phyloP scores from a whole-genome alignment of 2,888 invertebrate species.

The Phalera bucephala region DNA sequence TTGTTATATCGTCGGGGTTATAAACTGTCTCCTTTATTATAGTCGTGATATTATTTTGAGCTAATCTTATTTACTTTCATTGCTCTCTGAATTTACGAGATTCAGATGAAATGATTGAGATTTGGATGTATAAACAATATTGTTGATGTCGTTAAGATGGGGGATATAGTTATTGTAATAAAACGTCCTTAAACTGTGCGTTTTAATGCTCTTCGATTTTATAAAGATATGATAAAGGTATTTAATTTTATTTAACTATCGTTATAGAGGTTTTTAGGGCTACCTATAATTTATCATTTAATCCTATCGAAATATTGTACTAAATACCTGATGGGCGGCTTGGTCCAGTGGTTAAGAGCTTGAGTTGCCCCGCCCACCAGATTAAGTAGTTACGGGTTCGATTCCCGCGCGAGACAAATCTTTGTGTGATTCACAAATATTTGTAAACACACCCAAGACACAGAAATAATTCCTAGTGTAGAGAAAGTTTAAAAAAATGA shows the following conservation, averaged over 20 bases:
- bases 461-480: too few relatives aligned
- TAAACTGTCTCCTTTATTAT: conserved; percentile 31
- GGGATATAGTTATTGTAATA: conserved; percentile 14
- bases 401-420: too few relatives aligned
- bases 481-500: too few relatives aligned
- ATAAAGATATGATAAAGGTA: conserved; percentile 7
- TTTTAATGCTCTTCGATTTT: conserved; percentile 9
- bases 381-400: too few relatives aligned
- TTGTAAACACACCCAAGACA: too few relatives aligned
- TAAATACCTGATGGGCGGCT: too few relatives aligned
- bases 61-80: conserved; percentile 39
- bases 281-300: background rate
- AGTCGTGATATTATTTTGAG: conserved; percentile 31
- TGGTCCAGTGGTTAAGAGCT: too few relatives aligned
- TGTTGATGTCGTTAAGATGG: conserved; percentile 9
- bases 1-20: conserved; percentile 18
- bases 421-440: too few relatives aligned
- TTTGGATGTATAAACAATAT: conserved; percentile 24
- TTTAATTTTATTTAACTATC: background rate
- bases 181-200: conserved; percentile 3
- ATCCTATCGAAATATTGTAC: background rate
- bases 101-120: conserved; percentile 22
- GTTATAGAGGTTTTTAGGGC: background rate
- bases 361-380: too few relatives aligned
- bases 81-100: conserved; percentile 22